These are phyloP conservation scores for Sinocyclocheilus maitianheensis DNA, from an alignment of 2,113 vertebrate genomes.

Conservation along the genomic window DNA sequence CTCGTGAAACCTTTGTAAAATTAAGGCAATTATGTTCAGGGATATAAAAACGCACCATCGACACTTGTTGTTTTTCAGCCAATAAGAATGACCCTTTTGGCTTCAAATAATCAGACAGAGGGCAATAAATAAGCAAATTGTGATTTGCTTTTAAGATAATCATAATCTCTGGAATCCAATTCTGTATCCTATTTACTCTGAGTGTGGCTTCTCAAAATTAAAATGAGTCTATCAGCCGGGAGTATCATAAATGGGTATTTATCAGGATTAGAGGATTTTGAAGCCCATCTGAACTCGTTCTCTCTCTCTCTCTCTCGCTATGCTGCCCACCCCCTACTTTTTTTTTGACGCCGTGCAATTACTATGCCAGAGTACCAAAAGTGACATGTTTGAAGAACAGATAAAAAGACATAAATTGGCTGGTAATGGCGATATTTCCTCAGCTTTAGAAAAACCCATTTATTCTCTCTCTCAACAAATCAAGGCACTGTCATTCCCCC, in stretches of 20 bases:
- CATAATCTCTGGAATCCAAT: constrained; percentile 89
- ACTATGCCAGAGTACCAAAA: constrained; percentile 98
- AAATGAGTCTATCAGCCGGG: constrained; percentile 93
- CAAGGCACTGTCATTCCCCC: constrained; percentile 94
- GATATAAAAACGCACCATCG: not conserved
- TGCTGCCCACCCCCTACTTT: constrained; percentile 38
- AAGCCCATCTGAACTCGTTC: constrained; percentile 72
- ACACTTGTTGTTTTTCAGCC: constrained; percentile 40
- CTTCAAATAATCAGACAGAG: constrained; percentile 56
- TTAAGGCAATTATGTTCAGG: not conserved
- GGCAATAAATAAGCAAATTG: constrained; percentile 75
- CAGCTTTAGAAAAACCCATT: constrained; percentile 99
- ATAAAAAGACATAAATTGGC: constrained; percentile 99
- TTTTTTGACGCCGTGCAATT: constrained; percentile 86
- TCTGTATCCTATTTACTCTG: constrained; percentile 88
- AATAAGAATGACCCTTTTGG: constrained; percentile 52
- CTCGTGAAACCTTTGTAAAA: constrained; percentile 30
- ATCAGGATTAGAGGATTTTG: constrained; percentile 92
- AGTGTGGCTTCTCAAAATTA: constrained; percentile 91
- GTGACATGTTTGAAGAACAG: constrained; percentile 99
- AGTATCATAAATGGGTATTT: constrained; percentile 93
- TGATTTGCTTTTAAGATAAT: constrained; percentile 38
- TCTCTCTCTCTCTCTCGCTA: constrained; percentile 27
- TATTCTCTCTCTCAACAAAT: constrained; percentile 99
- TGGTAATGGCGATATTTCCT: constrained; percentile 99